These are phyloP conservation scores for Limanda limanda DNA, from an alignment of 2,113 vertebrate species.

Conservation along the genomic window DNA sequence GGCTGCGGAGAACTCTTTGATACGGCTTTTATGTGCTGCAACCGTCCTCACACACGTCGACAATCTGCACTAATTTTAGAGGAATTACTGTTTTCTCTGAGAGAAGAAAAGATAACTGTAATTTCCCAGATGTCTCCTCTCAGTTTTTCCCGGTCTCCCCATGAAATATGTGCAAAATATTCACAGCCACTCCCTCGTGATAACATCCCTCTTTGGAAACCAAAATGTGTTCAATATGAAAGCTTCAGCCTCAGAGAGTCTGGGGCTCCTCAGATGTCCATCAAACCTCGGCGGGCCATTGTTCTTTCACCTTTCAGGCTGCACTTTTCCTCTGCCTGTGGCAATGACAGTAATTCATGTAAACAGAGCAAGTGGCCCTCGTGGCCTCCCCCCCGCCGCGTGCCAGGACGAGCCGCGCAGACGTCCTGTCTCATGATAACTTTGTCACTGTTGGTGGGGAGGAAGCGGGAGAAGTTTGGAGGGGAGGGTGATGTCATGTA, in stretches of 20 bases:
- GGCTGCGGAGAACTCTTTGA: conserved; percentile 31
- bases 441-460: conserved; percentile 36
- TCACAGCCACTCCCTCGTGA: conserved; percentile 5
- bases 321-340: conserved; percentile 34
- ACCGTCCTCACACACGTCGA: conserved; percentile 29
- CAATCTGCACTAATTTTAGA: conserved; percentile 40
- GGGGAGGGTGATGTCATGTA: conserved; percentile 41
- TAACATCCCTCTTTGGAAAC: conserved; percentile 13
- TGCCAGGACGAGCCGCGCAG: not conserved
- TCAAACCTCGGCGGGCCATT: conserved; percentile 9
- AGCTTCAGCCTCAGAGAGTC: not conserved
- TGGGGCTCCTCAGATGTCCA: conserved; percentile 12
- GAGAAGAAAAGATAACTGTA: conserved; percentile 13
- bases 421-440: conserved; percentile 50
- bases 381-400: not conserved
- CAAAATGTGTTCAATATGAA: conserved; percentile 3
- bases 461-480: not conserved
- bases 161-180: conserved; percentile 32
- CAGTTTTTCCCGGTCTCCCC: conserved; percentile 1
- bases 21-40: conserved; percentile 29
- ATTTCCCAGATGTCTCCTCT: conserved; percentile 41
- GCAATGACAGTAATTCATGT: conserved; percentile 39
- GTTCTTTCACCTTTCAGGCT: conserved; percentile 35
- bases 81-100: conserved; percentile 17
- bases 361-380: conserved; percentile 22